Evolutionary conservation across 1,140 invertebrate genomes (phyloP).

Genomic region (Tenebrio molitor): DNA sequence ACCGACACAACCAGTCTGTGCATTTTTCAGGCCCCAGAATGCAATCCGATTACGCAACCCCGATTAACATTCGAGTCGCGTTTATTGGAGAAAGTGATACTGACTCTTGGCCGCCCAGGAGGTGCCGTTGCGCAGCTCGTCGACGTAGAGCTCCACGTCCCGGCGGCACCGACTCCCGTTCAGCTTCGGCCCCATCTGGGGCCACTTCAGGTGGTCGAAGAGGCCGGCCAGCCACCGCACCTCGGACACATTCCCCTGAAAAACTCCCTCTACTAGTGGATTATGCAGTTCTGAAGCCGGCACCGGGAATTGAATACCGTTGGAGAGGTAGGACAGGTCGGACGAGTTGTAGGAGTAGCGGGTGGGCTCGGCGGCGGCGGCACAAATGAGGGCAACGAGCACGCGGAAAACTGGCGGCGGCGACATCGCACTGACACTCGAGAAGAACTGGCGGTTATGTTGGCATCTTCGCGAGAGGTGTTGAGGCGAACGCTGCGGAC

Average conservation of each 20-base stretch:
- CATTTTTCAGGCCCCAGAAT: too few relatives aligned
- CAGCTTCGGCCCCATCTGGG: conserved; percentile 62
- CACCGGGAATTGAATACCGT: conserved; percentile 64
- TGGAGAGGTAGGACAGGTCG: conserved; percentile 62
- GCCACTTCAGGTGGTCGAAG: conserved; percentile 78
- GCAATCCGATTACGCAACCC: background rate
- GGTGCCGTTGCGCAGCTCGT: conserved; percentile 71
- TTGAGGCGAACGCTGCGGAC: background rate
- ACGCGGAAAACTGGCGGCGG: background rate
- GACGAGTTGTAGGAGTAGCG: conserved; percentile 61
- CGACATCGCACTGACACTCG: too few relatives aligned
- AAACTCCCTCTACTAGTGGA: conserved; percentile 43
- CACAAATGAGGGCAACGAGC: background rate
- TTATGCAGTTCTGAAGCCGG: conserved; percentile 47
- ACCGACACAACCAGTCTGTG: too few relatives aligned
- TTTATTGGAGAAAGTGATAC: conserved; percentile 61
- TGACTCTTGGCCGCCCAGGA: conserved; percentile 81
- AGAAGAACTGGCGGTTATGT: conserved; percentile 7
- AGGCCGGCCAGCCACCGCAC: conserved; percentile 76
- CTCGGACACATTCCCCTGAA: conserved; percentile 57
- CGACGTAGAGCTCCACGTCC: conserved; percentile 72
- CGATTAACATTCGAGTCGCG: conserved; percentile 21
- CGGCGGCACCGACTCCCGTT: conserved; percentile 70
- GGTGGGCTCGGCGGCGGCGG: background rate
- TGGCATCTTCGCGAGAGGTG: background rate